Conservation (phyloP, 2,113 vertebrate genomes). For the Panthera uncia region DNA sequence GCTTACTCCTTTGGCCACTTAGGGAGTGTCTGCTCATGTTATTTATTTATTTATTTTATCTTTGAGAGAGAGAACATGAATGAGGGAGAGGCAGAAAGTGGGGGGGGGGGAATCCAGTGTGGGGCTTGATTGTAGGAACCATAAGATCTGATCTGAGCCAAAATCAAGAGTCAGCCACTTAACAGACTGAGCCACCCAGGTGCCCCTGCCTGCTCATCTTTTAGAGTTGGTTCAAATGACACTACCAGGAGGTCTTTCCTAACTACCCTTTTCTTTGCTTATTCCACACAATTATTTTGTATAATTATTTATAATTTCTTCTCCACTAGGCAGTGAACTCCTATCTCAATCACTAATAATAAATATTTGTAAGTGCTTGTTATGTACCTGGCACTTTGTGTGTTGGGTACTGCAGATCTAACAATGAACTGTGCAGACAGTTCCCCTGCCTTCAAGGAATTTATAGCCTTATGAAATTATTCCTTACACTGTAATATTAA, state of each 20-base stretch:
- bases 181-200: no score
- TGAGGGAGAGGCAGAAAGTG: no score
- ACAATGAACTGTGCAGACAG: neutral
- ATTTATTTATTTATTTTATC: neutral
- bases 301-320: constrained; percentile 40
- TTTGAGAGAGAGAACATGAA: no score
- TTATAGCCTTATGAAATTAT: constrained; percentile 28
- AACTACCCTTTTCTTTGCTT: constrained; percentile 17
- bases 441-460: constrained; percentile 2
- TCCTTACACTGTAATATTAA: constrained; percentile 6
- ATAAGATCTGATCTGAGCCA: no score
- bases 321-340: constrained; percentile 13
- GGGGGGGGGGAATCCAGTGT: no score
- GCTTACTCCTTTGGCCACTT: neutral
- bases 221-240: constrained; percentile 1
- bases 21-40: neutral
- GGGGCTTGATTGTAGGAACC: no score
- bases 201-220: neutral
- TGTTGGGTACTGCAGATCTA: neutral
- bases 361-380: constrained; percentile 26
- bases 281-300: constrained; percentile 34
- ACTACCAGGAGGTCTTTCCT: constrained; percentile 16
- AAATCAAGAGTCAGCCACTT: no score
- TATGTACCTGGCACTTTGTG: neutral
- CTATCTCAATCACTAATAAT: constrained; percentile 7